phyloP scores from a whole-genome alignment of 2,888 invertebrate genomes.

The Machimus atricapillus region DNA sequence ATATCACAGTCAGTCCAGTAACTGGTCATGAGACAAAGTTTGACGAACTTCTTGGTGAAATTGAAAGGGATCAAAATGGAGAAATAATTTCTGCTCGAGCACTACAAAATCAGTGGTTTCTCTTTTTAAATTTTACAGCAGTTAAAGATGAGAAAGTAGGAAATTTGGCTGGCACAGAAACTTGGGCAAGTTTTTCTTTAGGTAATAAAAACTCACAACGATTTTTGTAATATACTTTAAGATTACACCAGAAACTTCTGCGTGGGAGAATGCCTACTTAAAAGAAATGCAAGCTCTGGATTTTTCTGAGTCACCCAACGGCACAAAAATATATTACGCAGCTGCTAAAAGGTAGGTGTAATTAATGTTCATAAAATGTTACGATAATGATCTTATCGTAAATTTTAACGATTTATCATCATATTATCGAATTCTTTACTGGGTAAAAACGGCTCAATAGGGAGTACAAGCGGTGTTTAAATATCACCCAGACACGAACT shows the following conservation, averaged over 20 bases:
- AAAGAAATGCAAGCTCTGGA: constrained; percentile 60
- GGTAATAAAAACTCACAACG: neutral
- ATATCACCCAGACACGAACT: neutral
- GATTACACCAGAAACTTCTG: constrained; percentile 65
- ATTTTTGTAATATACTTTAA: constrained; percentile 47
- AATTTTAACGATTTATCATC: neutral
- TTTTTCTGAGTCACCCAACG: constrained; percentile 57
- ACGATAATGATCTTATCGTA: neutral
- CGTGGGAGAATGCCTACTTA: constrained; percentile 71
- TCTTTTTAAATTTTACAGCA: constrained; percentile 72
- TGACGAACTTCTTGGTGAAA: constrained; percentile 69
- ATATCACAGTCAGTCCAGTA: constrained; percentile 67
- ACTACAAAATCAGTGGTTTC: constrained; percentile 70
- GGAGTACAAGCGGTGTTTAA: neutral
- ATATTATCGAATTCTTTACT: neutral
- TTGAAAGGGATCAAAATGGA: constrained; percentile 67
- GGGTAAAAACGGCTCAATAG: neutral
- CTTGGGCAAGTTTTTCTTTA: constrained; percentile 67
- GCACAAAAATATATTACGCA: constrained; percentile 66
- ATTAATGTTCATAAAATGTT: neutral
- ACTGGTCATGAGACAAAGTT: constrained; percentile 73
- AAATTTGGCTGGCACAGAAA: constrained; percentile 76
- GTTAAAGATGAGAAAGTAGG: constrained; percentile 72
- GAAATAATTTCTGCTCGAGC: constrained; percentile 71
- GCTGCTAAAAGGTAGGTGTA: constrained; percentile 66